Evolutionary conservation across 2,797 vertebrate genomes (phyloP), one percentile per base, ranked within the genome.

Genomic region (Arnoldichthys spilopterus): DNA sequence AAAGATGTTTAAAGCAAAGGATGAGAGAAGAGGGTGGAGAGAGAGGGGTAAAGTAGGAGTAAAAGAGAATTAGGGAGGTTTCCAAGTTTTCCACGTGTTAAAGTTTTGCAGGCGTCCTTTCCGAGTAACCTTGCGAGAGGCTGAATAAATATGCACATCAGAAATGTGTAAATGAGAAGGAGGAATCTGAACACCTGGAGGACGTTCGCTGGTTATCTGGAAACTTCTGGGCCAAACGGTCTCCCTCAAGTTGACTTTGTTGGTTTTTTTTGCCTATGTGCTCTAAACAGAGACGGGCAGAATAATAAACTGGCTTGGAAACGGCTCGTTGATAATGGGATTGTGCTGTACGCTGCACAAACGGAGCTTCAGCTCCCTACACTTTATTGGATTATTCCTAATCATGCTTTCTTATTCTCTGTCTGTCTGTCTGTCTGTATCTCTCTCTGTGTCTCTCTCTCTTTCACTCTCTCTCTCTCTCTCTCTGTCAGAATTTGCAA

Each of bases 401-500:
- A 81, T 72, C 64, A 79, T 53, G 8, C 28, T 69, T 68, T 76
- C 5, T 40, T 22, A 69, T 18, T 37, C 62, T 64, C 63, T 64
- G 16, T 54, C 8, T 43, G 15, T 69, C 32, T 51, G n/a, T n/a
- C n/a, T n/a, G n/a, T n/a, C n/a, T n/a, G n/a, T n/a, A n/a, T n/a
- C n/a, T n/a, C n/a, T n/a, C n/a, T n/a, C n/a, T n/a, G n/a, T n/a
- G n/a, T n/a, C n/a, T n/a, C n/a, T n/a, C n/a, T n/a, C n/a, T n/a
- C n/a, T n/a, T n/a, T n/a, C n/a, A n/a, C 2, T 34, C 22, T 66
- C 84, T 87, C 80, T 82, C 70, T 56, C 30, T 64, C 84, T 87
- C 82, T 82, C 59, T 53, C 45, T 77, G 8, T 69, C 79, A 98
- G 98, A 96, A 91, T 97, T 98, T 72, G 94, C 96, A 45, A 91